These are phyloP conservation scores for Otus sunia DNA, from an alignment of 2,113 vertebrate genomes.

Conservation along the genomic window DNA sequence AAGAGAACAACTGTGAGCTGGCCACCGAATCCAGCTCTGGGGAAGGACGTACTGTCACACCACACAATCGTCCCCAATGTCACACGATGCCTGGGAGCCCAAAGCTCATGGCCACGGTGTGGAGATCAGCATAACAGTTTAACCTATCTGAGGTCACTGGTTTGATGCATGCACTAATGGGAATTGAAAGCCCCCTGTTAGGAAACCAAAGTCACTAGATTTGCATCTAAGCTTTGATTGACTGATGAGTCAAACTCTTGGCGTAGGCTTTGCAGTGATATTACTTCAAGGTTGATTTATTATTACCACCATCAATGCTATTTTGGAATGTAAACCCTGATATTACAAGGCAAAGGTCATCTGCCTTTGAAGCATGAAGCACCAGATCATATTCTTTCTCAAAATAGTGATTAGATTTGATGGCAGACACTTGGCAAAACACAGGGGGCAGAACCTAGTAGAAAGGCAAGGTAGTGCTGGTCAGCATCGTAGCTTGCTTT, in stretches of 20 bases:
- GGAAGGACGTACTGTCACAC: neutral
- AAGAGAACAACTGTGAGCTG: neutral
- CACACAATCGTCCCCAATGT: neutral
- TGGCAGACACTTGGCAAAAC: neutral
- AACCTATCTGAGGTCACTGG: neutral
- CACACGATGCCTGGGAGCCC: neutral
- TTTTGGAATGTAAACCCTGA: slow-evolving; percentile 5
- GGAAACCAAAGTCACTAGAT: neutral
- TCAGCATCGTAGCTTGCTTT: neutral
- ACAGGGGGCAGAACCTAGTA: neutral
- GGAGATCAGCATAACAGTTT: neutral
- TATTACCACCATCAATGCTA: slow-evolving; percentile 9
- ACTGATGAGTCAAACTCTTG: slow-evolving; percentile 50
- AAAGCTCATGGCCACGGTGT: neutral
- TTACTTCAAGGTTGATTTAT: slow-evolving; percentile 28
- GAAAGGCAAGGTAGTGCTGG: neutral
- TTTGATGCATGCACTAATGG: neutral
- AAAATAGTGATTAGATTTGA: neutral
- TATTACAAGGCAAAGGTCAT: slow-evolving; percentile 9
- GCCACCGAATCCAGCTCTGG: neutral
- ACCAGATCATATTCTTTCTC: neutral
- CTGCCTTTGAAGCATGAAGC: neutral
- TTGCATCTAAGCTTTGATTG: slow-evolving; percentile 40
- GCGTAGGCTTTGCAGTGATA: slow-evolving; percentile 25
- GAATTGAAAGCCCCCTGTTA: neutral